These are phyloP conservation scores for Sus cebifrons DNA, from an alignment of 2,797 vertebrate species.

Conservation along the genomic window DNA sequence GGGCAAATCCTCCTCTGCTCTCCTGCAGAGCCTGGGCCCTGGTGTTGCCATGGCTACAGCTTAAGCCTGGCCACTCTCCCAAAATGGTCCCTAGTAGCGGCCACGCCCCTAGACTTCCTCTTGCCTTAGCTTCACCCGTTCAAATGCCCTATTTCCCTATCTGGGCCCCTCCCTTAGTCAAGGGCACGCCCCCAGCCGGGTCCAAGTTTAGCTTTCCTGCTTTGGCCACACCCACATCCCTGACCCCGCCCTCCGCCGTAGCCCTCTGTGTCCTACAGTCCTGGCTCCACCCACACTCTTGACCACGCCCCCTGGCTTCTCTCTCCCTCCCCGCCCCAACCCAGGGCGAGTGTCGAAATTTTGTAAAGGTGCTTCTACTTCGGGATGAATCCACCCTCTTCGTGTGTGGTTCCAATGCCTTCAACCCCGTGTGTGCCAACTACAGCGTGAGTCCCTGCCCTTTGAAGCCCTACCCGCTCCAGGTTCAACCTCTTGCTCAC, in stretches of 20 bases:
- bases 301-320: neutral
- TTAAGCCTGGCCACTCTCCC: neutral
- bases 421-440: constrained; percentile 97
- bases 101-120: neutral
- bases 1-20: neutral
- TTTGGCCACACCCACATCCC: neutral
- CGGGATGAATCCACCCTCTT: constrained; percentile 94
- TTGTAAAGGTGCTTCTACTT: constrained; percentile 96
- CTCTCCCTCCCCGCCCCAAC: neutral
- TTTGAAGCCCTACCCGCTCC: too few species aligned
- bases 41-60: rapidly evolving
- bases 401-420: constrained; percentile 97
- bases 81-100: neutral
- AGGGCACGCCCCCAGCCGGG: neutral
- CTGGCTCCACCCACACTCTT: neutral
- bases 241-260: neutral
- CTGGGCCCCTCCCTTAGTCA: neutral
- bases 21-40: rapidly evolving
- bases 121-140: too few species aligned
- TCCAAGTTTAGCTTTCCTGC: neutral
- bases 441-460: constrained; percentile 94
- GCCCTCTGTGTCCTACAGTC: neutral
- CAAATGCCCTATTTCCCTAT: neutral
- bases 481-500: neutral
- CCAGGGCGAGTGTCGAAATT: constrained; percentile 98